Percentiles rank a stretch among this genome's conserved stretches.
Conservation (phyloP, 2,113 vertebrate genomes). For the Steatornis caripensis region DNA sequence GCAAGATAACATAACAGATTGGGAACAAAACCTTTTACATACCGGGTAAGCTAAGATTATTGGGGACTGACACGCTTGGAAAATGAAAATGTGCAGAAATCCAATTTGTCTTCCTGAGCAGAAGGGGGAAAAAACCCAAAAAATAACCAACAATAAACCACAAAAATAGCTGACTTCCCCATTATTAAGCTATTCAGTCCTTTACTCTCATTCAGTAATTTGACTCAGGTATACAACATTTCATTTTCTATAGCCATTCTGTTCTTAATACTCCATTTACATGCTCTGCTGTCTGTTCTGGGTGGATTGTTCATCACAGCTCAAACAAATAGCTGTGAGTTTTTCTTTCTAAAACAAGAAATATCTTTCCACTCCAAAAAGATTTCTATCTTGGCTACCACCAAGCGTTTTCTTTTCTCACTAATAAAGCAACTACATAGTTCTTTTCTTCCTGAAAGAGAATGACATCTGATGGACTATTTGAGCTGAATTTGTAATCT, state of each 20-base stretch:
- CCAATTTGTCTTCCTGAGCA: neutral
- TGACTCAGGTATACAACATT: neutral
- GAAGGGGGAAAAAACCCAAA: fast-evolving
- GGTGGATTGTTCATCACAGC: neutral
- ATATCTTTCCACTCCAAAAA: neutral
- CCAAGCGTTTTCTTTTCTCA: neutral
- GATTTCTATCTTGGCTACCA: neutral
- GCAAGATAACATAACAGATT: neutral
- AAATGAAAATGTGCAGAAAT: neutral
- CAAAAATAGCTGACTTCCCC: neutral
- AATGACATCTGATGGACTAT: neutral
- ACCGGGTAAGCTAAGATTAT: neutral
- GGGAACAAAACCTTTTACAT: neutral
- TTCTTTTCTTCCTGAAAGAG: neutral
- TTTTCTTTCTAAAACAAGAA: neutral
- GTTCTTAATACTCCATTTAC: neutral
- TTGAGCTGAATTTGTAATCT: neutral
- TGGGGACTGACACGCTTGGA: neutral
- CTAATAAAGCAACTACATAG: neutral
- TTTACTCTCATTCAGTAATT: neutral
- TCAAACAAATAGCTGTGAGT: neutral
- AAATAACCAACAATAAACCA: neutral
- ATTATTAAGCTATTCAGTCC: neutral
- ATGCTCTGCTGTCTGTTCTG: neutral
- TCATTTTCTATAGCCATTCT: neutral